A percentile compares a stretch with the other conserved stretches of the same genome.
Evolutionary conservation across 2,113 vertebrate species (phyloP).

Genomic region (Podarcis cretensis): DNA sequence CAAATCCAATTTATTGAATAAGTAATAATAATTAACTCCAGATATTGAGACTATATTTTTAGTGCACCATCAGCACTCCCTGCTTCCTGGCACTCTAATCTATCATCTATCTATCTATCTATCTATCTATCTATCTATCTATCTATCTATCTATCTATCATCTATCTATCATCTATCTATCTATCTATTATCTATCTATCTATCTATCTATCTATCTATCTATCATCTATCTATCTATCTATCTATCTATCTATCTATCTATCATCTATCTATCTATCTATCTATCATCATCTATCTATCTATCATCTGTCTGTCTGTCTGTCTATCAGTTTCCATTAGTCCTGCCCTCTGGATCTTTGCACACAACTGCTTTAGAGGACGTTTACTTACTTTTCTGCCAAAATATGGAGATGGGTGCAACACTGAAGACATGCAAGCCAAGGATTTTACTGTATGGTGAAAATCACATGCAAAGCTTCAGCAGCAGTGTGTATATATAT

Average conservation of each 20-base stretch:
- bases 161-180: too few relatives aligned
- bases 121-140: too few relatives aligned
- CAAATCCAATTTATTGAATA: conserved; percentile 3
- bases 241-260: too few relatives aligned
- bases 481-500: not conserved
- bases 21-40: not conserved
- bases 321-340: not conserved
- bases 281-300: too few relatives aligned
- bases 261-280: not conserved
- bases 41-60: not conserved
- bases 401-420: not conserved
- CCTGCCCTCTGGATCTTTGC: not conserved
- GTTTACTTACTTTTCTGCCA: not conserved
- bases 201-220: too few relatives aligned
- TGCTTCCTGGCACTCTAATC: not conserved
- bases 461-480: not conserved
- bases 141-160: too few relatives aligned
- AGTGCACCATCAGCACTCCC: too few relatives aligned
- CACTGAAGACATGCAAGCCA: not conserved
- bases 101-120: too few relatives aligned
- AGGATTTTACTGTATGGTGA: not conserved
- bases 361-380: not conserved
- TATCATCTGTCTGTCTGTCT: too few relatives aligned
- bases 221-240: too few relatives aligned
- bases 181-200: too few relatives aligned